Base-by-base conservation (phyloP, 2,797 vertebrate genomes). In the Novumbra hubbsi region DNA sequence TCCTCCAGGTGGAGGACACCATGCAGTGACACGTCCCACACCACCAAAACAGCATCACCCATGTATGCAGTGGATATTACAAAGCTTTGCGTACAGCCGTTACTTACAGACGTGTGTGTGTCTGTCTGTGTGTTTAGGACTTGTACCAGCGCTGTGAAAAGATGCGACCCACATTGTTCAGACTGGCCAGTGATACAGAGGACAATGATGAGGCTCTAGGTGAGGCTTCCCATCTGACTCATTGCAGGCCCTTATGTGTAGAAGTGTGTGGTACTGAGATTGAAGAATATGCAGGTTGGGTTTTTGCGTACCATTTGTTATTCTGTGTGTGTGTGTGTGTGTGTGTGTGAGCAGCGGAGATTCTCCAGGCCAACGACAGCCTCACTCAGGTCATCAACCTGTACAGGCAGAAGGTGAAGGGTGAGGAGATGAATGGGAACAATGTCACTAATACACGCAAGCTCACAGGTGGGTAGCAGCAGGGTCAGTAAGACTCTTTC, bases 171-270 rank as follows among this genome's bases (percentile, higher is more conserved):
- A 98, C 97, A 0, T 94, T 99, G 15, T 99, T 99, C 90, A 93
- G 96, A 63, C 91, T 99, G 21, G 98, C 98, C 60, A 99, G 97
- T 60, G 98, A 99, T 85, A 99, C 98, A 0, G 98, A 99, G 80
- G 98, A 99, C 91, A 98, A 98, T 0, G 98, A 99, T 5, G 97
- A 98, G 85, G 97, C 97, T 74, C 89, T 99, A 67, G 98, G 98
- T 99, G 89, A 93, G 93, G 0, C 4, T 15, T n/a, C 12, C 21
- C 17, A 21, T n/a, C 11, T 32, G 12, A 17, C 65, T 14, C 34
- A 38, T 19, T 32, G 16, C 34, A 45, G 41, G 41, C 14, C 8
- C 0, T 1, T 9, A 24, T 38, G 8, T 68, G n/a, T 38, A 24
- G 9, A 68, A 17, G 16, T 41, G 65, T 11, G 11, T n/a, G 38